A percentile compares a stretch with the other conserved stretches of the same genome.
Conservation (phyloP, 2,113 vertebrate species). For the Telmatochromis bifrenatus region DNA sequence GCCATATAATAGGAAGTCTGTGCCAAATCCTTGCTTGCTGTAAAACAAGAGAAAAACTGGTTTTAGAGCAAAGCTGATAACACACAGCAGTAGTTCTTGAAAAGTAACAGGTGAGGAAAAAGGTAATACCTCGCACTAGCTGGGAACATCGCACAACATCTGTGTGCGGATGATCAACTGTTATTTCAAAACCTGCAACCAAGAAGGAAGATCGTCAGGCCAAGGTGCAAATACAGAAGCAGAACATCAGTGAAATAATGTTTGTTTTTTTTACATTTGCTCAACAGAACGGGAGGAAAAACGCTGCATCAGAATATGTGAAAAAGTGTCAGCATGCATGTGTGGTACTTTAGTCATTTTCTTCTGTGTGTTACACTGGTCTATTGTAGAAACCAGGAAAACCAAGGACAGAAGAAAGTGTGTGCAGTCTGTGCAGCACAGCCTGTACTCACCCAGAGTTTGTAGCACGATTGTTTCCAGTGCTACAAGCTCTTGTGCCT, state of each 20-base stretch:
- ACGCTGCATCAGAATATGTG: background rate
- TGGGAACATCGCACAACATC: constrained; percentile 99
- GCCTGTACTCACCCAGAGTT: constrained; percentile 87
- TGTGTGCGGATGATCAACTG: constrained; percentile 99
- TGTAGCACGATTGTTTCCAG: constrained; percentile 99
- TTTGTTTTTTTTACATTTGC: background rate
- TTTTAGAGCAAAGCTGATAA: background rate
- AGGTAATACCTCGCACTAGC: constrained; percentile 92
- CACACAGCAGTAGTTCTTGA: background rate
- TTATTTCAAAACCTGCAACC: constrained; percentile 97
- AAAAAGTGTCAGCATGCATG: background rate
- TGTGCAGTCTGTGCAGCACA: background rate
- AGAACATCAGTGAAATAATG: background rate
- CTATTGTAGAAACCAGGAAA: background rate
- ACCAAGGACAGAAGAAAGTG: background rate
- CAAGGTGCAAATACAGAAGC: background rate
- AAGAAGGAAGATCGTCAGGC: background rate
- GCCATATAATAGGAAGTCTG: constrained; percentile 99
- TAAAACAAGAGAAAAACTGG: constrained; percentile 17
- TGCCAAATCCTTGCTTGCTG: constrained; percentile 99
- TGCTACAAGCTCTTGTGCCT: constrained; percentile 96
- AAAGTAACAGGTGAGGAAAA: background rate
- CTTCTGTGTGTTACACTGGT: background rate
- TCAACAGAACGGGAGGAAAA: background rate
- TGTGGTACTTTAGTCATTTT: background rate